Evolutionary conservation across 2,888 invertebrate species (phyloP), one percentile per base, ranked within the genome.

Genomic region (Dione vanillae): DNA sequence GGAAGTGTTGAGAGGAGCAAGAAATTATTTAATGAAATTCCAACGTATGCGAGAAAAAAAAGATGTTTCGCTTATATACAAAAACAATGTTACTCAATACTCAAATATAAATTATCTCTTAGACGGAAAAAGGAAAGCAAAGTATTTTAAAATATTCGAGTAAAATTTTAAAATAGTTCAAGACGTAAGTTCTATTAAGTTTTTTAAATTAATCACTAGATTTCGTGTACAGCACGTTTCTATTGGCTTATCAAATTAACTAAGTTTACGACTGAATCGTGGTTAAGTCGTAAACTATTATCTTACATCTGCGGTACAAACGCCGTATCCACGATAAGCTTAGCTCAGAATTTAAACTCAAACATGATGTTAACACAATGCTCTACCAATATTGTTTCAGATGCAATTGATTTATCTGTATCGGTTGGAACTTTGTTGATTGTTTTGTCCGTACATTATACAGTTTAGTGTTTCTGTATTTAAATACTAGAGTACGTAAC

Each of bases 341-440:
- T 14, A 43, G 20, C 43, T 61, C 20, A 14, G 43, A 61, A n/a
- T 27, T 54, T 61, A 27, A 61, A 45, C 43, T 45, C 43, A 61
- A 61, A 61, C 59, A 61, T 11, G 59, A 45, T 61, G 43, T 20
- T 27, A 61, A 43, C 59, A 61, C 19, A 41, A 40, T 19, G 41
- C 59, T 20, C 10, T 11, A n/a, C 20, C 59, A 45, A 61, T 43
- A 61, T 27, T 43, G 59, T 43, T 59, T 27, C 14, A 27, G 9
- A 27, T 59, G 59, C 20, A 59, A 43, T 59, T 27, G 43, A 27
- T 20, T 14, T 59, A 59, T 43, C 16, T 12, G 20, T 20, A 20
- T 59, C 43, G 2, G 10, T n/a, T 43, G 10, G 16, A n/a, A 43
- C 27, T 59, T 59, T n/a, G 59, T n/a, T 27, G 9, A 6, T 20